Evolutionary conservation across 1,140 invertebrate genomes (phyloP).

Genomic region (Campoletis sonorensis): DNA sequence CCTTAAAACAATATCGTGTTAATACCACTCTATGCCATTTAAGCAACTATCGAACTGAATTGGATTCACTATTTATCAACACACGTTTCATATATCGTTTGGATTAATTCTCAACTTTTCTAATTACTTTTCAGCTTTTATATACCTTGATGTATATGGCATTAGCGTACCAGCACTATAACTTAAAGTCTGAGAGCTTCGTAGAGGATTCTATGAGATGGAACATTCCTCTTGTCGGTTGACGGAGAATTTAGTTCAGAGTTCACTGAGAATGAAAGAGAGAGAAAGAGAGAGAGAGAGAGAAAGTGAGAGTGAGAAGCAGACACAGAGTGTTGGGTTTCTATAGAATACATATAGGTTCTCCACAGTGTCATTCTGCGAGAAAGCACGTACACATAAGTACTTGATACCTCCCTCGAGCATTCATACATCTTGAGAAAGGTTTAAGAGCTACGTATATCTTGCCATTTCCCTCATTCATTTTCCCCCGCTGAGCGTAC

Average conservation of each 20-base stretch:
- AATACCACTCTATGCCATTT: no score
- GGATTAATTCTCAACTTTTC: no score
- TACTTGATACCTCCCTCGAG: neutral
- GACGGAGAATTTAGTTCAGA: neutral
- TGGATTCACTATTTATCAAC: no score
- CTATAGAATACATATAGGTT: neutral
- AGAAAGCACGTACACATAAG: constrained; percentile 13
- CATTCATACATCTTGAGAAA: neutral
- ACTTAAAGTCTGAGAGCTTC: neutral
- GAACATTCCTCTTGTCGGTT: neutral
- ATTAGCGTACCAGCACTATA: neutral
- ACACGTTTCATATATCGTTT: no score
- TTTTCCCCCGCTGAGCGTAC: neutral
- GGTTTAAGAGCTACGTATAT: neutral
- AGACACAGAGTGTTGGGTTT: neutral
- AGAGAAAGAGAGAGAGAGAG: neutral
- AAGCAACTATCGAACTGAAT: no score
- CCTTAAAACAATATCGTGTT: no score
- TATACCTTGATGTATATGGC: neutral
- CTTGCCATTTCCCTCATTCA: neutral
- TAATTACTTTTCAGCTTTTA: no score
- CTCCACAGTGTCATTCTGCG: neutral
- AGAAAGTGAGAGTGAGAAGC: neutral
- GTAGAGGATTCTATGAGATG: neutral
- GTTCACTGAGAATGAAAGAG: neutral